These are phyloP conservation scores for Carettochelys insculpta DNA, from an alignment of 2,113 vertebrate genomes.

Conservation along the genomic window DNA sequence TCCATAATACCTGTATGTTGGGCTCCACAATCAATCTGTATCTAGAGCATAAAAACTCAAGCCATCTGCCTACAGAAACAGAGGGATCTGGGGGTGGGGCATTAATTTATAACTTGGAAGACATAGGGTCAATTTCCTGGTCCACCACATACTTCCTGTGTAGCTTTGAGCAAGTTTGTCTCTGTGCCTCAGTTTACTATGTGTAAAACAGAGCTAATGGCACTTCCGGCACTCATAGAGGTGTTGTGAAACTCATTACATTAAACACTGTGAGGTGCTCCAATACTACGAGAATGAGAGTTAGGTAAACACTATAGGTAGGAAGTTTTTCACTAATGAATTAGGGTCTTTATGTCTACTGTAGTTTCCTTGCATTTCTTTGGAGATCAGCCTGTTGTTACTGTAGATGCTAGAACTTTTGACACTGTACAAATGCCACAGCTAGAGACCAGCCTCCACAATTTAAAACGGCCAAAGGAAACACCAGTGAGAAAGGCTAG, in stretches of 20 bases:
- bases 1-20: background rate
- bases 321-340: background rate
- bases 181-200: background rate
- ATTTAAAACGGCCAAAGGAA: background rate
- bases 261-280: background rate
- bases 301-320: background rate
- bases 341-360: background rate
- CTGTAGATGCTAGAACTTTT: background rate
- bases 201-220: background rate
- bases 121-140: background rate
- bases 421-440: background rate
- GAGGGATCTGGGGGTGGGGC: background rate
- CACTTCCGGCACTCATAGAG: background rate
- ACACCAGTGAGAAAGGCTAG: accelerated
- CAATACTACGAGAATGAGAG: background rate
- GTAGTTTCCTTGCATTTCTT: background rate
- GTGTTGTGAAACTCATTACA: background rate
- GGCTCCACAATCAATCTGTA: background rate
- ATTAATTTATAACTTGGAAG: background rate
- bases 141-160: background rate
- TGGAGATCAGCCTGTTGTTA: background rate
- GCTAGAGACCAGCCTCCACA: background rate
- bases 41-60: background rate
- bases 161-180: background rate
- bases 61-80: background rate